Base-by-base conservation (phyloP, 2,797 vertebrate species). In the Acanthis flammea region DNA sequence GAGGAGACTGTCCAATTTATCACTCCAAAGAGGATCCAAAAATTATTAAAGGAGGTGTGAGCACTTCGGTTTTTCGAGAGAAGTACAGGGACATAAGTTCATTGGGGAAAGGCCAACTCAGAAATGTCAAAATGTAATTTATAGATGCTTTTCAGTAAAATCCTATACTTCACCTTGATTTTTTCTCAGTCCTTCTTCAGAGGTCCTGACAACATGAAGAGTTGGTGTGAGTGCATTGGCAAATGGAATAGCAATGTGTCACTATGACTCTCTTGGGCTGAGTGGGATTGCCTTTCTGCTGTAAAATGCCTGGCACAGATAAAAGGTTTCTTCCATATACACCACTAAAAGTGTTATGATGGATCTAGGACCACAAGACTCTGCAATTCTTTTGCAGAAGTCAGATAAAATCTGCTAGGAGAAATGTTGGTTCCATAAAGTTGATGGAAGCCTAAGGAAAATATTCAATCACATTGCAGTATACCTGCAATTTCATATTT, bases 11-110 rank as follows among this genome's bases (percentile, higher is more conserved):
- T 63, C 45, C 42, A 89, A 94, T 89, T 94, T 92, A 87, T 87
- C 78, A 86, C 72, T 87, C 68, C 68, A 91, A 77, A 80, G 58
- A 74, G 50, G 35, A 83, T 91, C 65, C 47, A 93, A 81, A 94
- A 89, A 86, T 77, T 31, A 71, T 91, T 92, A 79, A 74, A 93
- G 74, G 50, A 91, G 45, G 50, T 92, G 71, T 83, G 72, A 95
- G 45, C 9, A 41, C 31, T 93, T 91, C 47, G 51, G n/a, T 53
- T 83, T 77, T 92, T 71, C 58, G 82, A 55, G 45, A 87, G 42
- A 63, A 78, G 30, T 45, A 31, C 37, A 68, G 35, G 61, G 25
- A 37, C 8, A 3, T 39, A 60, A 45, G 6, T 80, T 88, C 72
- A 85, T 25, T 19, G 19, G 47, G 22, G 60, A 82, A 67, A 72